phyloP scores from a whole-genome alignment of 2,888 invertebrate genomes.

The Tenthredo amoena region DNA sequence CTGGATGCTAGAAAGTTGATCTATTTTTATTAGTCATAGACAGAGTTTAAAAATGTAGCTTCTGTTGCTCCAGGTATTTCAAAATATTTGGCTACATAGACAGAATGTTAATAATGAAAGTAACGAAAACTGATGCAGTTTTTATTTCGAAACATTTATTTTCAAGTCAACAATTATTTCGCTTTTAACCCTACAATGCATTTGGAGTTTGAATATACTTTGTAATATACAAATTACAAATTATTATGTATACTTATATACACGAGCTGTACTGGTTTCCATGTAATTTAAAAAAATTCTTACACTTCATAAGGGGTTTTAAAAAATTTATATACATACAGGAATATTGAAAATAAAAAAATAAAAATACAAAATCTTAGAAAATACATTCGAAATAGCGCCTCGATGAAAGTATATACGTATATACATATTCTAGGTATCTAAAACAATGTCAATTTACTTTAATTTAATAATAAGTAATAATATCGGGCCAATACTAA shows the following conservation, averaged over 20 bases:
- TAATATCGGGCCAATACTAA: constrained; percentile 58
- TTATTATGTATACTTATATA: background rate
- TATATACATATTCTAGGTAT: background rate
- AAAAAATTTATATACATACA: background rate
- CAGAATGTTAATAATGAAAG: constrained; percentile 21
- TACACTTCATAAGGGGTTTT: background rate
- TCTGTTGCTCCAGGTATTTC: background rate
- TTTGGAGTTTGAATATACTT: background rate
- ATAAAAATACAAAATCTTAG: background rate
- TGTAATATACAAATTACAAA: constrained; percentile 18
- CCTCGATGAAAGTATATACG: background rate
- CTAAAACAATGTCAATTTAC: background rate
- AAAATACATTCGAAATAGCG: background rate
- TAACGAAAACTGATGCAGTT: constrained; percentile 7
- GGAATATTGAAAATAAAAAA: background rate
- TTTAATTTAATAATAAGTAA: background rate
- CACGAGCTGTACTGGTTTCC: background rate
- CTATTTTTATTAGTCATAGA: constrained; percentile 11
- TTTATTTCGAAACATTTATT: constrained; percentile 35
- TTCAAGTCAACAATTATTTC: constrained; percentile 5
- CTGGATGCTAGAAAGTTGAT: background rate
- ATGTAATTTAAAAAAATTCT: background rate
- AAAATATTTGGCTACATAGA: constrained; percentile 1
- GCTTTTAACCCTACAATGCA: background rate
- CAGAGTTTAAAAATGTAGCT: constrained; percentile 6